Base-by-base conservation (phyloP, 2,113 vertebrate genomes). In the Alosa alosa region DNA sequence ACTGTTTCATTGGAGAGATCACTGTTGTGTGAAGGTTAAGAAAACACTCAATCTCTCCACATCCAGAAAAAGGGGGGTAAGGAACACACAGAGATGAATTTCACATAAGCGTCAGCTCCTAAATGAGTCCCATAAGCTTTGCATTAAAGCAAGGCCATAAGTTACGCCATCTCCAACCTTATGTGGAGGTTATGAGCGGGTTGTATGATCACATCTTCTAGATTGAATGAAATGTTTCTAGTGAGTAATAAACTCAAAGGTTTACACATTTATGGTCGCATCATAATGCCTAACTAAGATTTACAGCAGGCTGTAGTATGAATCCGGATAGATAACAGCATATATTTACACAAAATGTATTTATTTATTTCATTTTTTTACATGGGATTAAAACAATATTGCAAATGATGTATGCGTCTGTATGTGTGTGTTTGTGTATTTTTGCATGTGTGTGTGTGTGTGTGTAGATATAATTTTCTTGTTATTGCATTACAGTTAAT, bases 21-120 rank as follows among this genome's bases (percentile, higher is more conserved):
- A 85, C 22, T 47, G 18, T 81, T 81, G 60, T 49, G 57, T 31
- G 88, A 90, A 88, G 88, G 90, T 89, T 89, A 86, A 87, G 87
- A 82, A 84, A 87, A 87, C 36, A 86, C 72, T 78, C n/a, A 6
- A 17, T 52, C 50, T 52, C 55, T 20, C 72, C 39, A 0, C 72
- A 36, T 39, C 72, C 31, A 41, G 68, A 36, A 78, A 72, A 72
- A 72, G 25, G 10, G n/a, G 25, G 5, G 9, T 3, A 18, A 13
- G 31, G 25, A 78, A 39, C 72, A 78, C 72, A 39, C 72, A 75
- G 25, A 11, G 25, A 78, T 78, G 25, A 78, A 78, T 15, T 75
- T 36, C 31, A 78, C 72, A 78, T 75, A 75, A 17, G 36, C 72
- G 55, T 22, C 11, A 31, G 17, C 72, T 17, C 36, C 7, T 1